Base-by-base conservation (phyloP, 2,797 vertebrate species). In the Notoglanidium macrostoma region DNA sequence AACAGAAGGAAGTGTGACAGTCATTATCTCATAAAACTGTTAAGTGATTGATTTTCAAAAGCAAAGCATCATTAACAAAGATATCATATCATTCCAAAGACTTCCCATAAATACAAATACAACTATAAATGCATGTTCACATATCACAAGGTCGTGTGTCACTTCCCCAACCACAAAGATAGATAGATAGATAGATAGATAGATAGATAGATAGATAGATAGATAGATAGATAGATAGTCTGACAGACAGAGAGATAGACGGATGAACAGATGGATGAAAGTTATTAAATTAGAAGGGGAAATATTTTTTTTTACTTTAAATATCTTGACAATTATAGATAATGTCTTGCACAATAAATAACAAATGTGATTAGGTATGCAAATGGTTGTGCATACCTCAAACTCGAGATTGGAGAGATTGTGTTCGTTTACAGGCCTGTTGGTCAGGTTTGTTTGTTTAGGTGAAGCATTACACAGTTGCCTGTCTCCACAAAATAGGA, bases 391-490 rank as follows among this genome's bases (percentile, higher is more conserved):
- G 29, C 29, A 40, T 61, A 44, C 21, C 21, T 40, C 78, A 44
- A 46, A n/a, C 35, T 61, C 23, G 14, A 44, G 35, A 61, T 63
- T 26, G 14, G 15, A 81, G 12, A 26, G 57, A 63, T 46, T 80
- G 32, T 59, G 35, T 61, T 59, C n/a, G 78, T 81, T 81, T 26
- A 81, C 23, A 5, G 26, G 15, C 61, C 46, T 54, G 40, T 40
- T 65, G 12, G 26, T 72, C 32, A 26, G 26, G 54, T 54, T 82
- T 74, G 67, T 87, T 82, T 74, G 68, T 74, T 82, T 70, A 46
- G 29, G 10, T 74, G 19, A 73, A 59, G 54, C 21, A 19, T 55
- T 78, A 35, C 51, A 78, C 17, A 44, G 61, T 67, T n/a, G 12
- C 15, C 23, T 2, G 14, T 70, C 26, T 72, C 54, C 67, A 72